A percentile compares a stretch with the other conserved stretches of the same genome.
These are phyloP conservation scores for Galagoides demidoff DNA, from an alignment of 2,797 vertebrate species.

Conservation along the genomic window DNA sequence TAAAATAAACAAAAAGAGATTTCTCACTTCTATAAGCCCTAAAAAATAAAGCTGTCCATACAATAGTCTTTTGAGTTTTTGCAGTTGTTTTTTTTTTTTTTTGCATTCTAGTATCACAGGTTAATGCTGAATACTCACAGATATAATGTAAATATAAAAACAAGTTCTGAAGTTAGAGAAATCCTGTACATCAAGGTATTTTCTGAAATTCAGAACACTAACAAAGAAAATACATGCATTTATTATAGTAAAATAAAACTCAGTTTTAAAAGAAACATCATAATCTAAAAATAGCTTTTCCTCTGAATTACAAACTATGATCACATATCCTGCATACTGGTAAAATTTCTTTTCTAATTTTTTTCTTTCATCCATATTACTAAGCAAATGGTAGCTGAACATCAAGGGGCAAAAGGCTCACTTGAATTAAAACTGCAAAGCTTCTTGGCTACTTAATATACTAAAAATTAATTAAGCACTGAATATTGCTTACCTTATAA, in stretches of 20 bases:
- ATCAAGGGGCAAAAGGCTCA: background rate
- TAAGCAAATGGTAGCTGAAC: background rate
- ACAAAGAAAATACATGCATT: slow-evolving; percentile 32
- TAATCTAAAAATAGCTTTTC: slow-evolving; percentile 34
- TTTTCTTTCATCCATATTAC: background rate
- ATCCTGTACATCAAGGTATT: background rate
- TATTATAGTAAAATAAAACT: slow-evolving; percentile 31
- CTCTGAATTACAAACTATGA: slow-evolving; percentile 35
- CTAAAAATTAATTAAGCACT: slow-evolving; percentile 55
- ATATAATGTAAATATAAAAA: slow-evolving; percentile 31
- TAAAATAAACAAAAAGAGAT: slow-evolving; percentile 57
- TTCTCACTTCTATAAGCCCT: slow-evolving; percentile 27
- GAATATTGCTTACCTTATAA: slow-evolving; percentile 90
- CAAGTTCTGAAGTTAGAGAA: slow-evolving; percentile 21
- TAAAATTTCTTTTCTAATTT: slow-evolving; percentile 26
- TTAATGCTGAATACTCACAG: slow-evolving; percentile 29
- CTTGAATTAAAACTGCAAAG: slow-evolving; percentile 15
- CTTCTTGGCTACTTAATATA: slow-evolving; percentile 19
- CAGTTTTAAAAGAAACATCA: slow-evolving; percentile 39
- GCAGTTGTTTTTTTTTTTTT: background rate
- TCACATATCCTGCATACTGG: background rate
- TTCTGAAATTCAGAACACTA: slow-evolving; percentile 56
- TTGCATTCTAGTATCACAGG: slow-evolving; percentile 1
- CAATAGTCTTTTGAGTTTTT: slow-evolving; percentile 24
- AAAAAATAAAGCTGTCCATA: slow-evolving; percentile 20